phyloP scores from a whole-genome alignment of 2,888 invertebrate genomes.

The Isotomurus palustris region DNA sequence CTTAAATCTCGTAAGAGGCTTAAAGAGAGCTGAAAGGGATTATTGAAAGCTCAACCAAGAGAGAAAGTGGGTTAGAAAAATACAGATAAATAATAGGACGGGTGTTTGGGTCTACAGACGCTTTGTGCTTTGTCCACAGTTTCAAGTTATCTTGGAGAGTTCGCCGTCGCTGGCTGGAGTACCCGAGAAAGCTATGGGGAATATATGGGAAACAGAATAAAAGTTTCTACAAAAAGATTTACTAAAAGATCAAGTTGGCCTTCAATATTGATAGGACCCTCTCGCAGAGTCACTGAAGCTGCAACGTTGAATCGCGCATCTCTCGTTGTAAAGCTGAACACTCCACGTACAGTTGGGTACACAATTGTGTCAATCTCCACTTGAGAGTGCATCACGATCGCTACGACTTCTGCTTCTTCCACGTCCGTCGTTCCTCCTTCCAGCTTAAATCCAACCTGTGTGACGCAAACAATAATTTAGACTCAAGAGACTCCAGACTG shows the following conservation, averaged over 20 bases:
- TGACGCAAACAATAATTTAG: background rate
- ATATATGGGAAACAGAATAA: constrained; percentile 7
- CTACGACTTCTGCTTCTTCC: constrained; percentile 37
- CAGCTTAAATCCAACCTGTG: constrained; percentile 43
- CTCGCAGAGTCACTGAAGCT: constrained; percentile 41
- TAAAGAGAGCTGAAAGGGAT: constrained; percentile 18
- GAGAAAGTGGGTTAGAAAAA: background rate
- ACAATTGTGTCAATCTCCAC: constrained; percentile 57
- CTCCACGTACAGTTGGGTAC: constrained; percentile 58
- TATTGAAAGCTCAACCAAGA: constrained; percentile 10
- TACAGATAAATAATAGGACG: background rate
- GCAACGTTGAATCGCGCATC: constrained; percentile 46
- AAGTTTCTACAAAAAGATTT: constrained; percentile 18
- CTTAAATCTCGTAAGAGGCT: constrained; percentile 24
- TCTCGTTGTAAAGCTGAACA: constrained; percentile 57
- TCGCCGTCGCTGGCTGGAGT: no score
- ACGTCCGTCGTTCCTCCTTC: constrained; percentile 39
- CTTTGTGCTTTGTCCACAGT: no score
- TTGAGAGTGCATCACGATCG: constrained; percentile 43
- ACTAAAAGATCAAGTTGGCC: constrained; percentile 42
- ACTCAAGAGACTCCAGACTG: background rate
- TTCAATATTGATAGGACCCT: constrained; percentile 46
- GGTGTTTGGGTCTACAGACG: background rate
- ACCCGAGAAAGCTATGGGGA: no score
- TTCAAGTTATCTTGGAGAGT: no score